Base-by-base conservation (phyloP, 2,797 vertebrate genomes). In the Clarias fuscus region DNA sequence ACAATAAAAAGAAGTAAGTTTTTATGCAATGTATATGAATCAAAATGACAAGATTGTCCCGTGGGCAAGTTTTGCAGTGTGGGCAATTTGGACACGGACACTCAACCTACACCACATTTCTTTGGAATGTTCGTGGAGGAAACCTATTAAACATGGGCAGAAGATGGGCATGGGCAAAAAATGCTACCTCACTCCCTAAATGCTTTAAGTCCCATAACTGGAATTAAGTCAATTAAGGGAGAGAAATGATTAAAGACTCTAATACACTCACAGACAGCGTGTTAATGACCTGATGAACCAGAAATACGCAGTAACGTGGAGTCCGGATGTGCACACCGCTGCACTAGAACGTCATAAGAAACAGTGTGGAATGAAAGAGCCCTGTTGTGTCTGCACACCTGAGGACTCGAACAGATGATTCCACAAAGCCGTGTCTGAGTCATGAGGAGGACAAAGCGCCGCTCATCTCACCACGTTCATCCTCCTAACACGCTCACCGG, bases 361-460 rank as follows among this genome's bases (percentile, higher is more conserved):
- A 30, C 4, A 8, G 4, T 14, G 1, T 4, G 62, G 24, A 53
- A 56, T 65, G 14, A 82, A 82, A 67, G 61, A 40, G 59, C 27
- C 70, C 33, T 17, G 5, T 56, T 61, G 76, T 81, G 2, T 22
- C 20, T 18, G 0, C 27, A 5, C 80, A 86, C 79, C 85, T 77
- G 43, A 48, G 24, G 72, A 53, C 7, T 14, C 11, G 14, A 67
- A 37, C 77, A 80, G 78, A 61, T 80, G 78, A 64, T 43, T 30
- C 27, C 62, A 48, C n/a, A 82, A 82, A n/a, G 75, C 53, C 5
- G 56, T 18, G 75, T 68, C 84, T 86, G 85, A 86, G 40, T 86
- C 85, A 86, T 8, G n/a, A 56, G 76, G 64, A 79, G 80, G 80
- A 80, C 75, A 81, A 86, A 64, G 56, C 10, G 4, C 58, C 27